phyloP scores from a whole-genome alignment of 2,888 invertebrate genomes.

The Salticus scenicus region DNA sequence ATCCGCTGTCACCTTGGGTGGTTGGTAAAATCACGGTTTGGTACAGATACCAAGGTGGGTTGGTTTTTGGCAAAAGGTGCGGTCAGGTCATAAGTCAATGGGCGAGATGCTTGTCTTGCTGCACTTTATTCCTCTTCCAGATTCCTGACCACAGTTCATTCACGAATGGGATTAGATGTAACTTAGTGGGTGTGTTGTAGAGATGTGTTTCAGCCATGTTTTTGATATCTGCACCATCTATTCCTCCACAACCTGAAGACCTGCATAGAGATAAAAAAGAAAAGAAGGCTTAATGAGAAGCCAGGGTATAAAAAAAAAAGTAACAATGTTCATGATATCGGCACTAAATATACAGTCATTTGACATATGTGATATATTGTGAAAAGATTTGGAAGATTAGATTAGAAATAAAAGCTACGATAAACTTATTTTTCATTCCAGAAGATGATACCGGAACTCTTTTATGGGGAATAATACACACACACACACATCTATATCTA shows the following conservation, averaged over 20 bases:
- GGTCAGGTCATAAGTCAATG: conserved; percentile 56
- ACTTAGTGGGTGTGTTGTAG: conserved; percentile 50
- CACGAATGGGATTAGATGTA: conserved; percentile 34
- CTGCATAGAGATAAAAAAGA: conserved; percentile 16
- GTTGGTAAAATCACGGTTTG: conserved; percentile 5
- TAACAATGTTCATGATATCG: background rate
- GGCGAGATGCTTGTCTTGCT: conserved; percentile 44
- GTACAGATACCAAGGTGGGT: conserved; percentile 8
- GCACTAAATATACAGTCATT: background rate
- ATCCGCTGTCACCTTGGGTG: conserved; percentile 9
- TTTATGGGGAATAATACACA: background rate
- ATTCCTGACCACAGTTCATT: conserved; percentile 2
- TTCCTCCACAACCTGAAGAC: conserved; percentile 5
- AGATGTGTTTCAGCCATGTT: background rate
- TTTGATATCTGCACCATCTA: conserved; percentile 23
- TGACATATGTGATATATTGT: background rate
- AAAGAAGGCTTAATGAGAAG: background rate
- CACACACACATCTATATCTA: background rate
- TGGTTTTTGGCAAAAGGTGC: conserved; percentile 28
- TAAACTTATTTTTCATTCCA: no score
- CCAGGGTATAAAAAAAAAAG: background rate
- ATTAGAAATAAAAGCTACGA: background rate
- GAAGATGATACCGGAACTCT: no score
- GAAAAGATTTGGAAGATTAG: background rate
- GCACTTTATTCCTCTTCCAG: conserved; percentile 23